Percentiles rank a stretch among this genome's conserved stretches.
Evolutionary conservation across 2,797 vertebrate species (phyloP).

Genomic region (Ficedula albicollis): DNA sequence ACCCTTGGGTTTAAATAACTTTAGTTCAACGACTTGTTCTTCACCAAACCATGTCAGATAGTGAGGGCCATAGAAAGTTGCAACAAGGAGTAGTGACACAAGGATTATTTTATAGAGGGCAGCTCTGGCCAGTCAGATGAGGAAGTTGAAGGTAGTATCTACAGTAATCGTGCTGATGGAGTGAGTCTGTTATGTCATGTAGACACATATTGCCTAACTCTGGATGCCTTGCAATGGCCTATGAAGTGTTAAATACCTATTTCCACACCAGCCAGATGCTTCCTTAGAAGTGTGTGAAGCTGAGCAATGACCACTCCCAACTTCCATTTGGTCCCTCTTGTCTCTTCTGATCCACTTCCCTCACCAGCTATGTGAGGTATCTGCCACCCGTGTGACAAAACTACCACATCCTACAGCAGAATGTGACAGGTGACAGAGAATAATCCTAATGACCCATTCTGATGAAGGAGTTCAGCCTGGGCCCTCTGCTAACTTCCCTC

Average conservation of each 20-base stretch:
- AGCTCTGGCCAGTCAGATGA: background rate
- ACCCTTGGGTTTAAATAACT: background rate
- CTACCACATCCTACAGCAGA: background rate
- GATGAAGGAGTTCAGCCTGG: background rate
- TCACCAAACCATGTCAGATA: background rate
- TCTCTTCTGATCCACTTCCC: background rate
- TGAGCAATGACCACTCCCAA: background rate
- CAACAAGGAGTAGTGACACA: background rate
- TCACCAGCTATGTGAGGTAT: background rate
- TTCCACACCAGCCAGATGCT: background rate
- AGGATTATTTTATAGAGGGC: background rate
- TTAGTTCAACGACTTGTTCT: rapidly evolving
- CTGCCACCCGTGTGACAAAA: background rate
- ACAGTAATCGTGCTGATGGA: background rate
- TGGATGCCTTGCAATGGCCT: background rate
- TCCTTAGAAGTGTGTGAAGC: background rate
- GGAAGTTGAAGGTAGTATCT: background rate
- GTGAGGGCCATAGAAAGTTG: background rate
- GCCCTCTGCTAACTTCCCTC: background rate
- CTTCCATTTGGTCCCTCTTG: background rate
- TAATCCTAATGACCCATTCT: background rate
- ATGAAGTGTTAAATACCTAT: background rate
- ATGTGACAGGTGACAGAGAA: background rate
- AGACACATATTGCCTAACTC: background rate
- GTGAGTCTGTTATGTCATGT: background rate